Base-by-base conservation (phyloP, 2,113 vertebrate species). In the Atractosteus spatula region DNA sequence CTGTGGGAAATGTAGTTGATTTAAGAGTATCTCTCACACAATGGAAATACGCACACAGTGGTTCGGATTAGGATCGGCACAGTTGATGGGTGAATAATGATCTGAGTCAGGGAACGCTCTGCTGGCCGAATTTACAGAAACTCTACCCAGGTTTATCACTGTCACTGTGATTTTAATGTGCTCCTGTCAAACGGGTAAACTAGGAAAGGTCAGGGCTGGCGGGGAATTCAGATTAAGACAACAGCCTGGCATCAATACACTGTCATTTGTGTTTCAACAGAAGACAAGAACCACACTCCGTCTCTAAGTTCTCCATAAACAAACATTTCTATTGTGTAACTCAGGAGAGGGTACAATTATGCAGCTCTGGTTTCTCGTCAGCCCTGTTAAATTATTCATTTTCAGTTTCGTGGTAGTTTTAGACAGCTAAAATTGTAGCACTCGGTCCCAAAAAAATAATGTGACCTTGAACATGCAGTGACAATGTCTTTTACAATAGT, bases 321-420 rank as follows among this genome's bases (percentile, higher is more conserved):
- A 61, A 67, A 73, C 55, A 72, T 4, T 43, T 14, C 55, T 17
- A n/a, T 55, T 73, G 17, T 54, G 54, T 51, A 3, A n/a, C 71
- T 62, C 16, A 45, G 71, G 42, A 41, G 63, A 55, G 41, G 29
- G 29, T 29, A 29, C 29, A 29, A 29, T 29, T 29, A 29, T 29
- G 29, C 29, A 29, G 29, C 29, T 29, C 29, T 29, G 29, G 29
- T 29, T 29, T 29, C 29, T 29, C 29, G 29, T 29, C 29, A 29
- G 29, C 29, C 14, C 16, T 57, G 55, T 12, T 72, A 65, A 67
- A 73, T 73, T 73, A 73, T 68, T 68, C 64, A 73, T 73, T 55
- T 6, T 5, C 13, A 7, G 42, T 57, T 47, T 47, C 45, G 59
- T 72, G 71, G 64, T 41, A 12, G 71, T 59, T 55, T 67, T 66